A percentile compares a stretch with the other conserved stretches of the same genome.
These are phyloP conservation scores for Gila orcuttii DNA, from an alignment of 2,113 vertebrate genomes.

Conservation along the genomic window DNA sequence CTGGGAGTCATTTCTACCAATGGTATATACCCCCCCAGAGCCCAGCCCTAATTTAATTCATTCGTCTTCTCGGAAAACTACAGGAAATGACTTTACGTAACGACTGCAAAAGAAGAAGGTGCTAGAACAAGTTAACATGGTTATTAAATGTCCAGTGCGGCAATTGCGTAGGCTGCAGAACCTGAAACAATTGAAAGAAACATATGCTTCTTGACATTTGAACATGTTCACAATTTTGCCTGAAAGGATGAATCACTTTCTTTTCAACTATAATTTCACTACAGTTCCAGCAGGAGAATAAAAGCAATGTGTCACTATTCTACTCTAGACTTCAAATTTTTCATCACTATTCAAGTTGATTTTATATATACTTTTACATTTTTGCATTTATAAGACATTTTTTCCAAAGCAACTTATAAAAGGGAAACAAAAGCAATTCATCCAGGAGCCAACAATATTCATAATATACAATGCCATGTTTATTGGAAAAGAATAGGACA, in stretches of 20 bases:
- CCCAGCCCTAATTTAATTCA: background rate
- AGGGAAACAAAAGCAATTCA: too few relatives aligned
- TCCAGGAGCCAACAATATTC: too few relatives aligned
- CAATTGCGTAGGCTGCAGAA: conserved; percentile 9
- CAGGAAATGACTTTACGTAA: background rate
- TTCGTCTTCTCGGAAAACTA: background rate
- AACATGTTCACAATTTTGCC: conserved; percentile 25
- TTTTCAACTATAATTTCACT: conserved; percentile 2
- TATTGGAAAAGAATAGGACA: too few relatives aligned
- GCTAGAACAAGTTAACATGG: conserved; percentile 13
- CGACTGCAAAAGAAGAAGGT: background rate
- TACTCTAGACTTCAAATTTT: background rate
- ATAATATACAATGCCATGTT: too few relatives aligned
- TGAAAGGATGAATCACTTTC: conserved; percentile 16
- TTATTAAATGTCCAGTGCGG: background rate
- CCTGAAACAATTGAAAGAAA: conserved; percentile 9
- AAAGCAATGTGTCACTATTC: background rate
- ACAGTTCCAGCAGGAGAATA: background rate
- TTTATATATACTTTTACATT: too few relatives aligned
- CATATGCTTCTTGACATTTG: conserved; percentile 2
- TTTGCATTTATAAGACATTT: too few relatives aligned
- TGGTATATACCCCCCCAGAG: background rate
- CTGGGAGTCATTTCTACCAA: background rate
- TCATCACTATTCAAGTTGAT: background rate
- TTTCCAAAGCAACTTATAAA: too few relatives aligned